Percentiles rank a stretch among this genome's conserved stretches.
These are phyloP conservation scores for Caenorhabditis briggsae DNA, from an alignment of 1,140 invertebrate genomes.

Conservation along the genomic window DNA sequence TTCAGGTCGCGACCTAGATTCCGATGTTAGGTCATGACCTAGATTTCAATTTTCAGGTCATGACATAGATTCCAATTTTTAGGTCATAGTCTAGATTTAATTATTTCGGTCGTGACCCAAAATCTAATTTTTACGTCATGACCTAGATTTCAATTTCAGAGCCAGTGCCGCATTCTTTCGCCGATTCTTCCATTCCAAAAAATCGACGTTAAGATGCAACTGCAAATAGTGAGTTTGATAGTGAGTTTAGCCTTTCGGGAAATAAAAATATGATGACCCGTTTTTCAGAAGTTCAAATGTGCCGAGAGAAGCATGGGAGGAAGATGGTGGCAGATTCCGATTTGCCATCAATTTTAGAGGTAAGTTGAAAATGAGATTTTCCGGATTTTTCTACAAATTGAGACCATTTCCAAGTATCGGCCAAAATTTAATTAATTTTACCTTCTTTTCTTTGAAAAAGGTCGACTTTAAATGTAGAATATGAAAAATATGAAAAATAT, in stretches of 20 bases:
- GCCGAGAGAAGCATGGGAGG: background rate
- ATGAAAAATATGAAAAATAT: too few relatives aligned
- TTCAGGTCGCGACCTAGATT: too few relatives aligned
- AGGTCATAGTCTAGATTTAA: too few relatives aligned
- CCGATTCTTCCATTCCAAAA: background rate
- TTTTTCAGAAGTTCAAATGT: background rate
- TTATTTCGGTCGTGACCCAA: too few relatives aligned
- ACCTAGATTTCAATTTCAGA: background rate
- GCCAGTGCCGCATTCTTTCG: constrained; percentile 1
- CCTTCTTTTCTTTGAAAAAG: too few relatives aligned
- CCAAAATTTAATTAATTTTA: too few relatives aligned
- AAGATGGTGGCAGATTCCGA: background rate
- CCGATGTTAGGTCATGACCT: too few relatives aligned
- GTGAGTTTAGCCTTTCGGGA: background rate
- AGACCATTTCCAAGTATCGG: too few relatives aligned
- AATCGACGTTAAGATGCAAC: background rate
- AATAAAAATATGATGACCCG: background rate
- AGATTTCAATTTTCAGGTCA: too few relatives aligned
- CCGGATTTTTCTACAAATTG: background rate
- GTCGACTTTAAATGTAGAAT: too few relatives aligned
- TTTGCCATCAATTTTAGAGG: background rate
- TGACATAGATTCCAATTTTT: too few relatives aligned
- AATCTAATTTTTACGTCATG: too few relatives aligned
- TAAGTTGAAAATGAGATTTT: background rate
- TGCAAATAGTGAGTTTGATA: background rate